Evolutionary conservation across 2,113 vertebrate species (phyloP), one percentile per base, ranked within the genome.

Genomic region (Zeus faber): DNA sequence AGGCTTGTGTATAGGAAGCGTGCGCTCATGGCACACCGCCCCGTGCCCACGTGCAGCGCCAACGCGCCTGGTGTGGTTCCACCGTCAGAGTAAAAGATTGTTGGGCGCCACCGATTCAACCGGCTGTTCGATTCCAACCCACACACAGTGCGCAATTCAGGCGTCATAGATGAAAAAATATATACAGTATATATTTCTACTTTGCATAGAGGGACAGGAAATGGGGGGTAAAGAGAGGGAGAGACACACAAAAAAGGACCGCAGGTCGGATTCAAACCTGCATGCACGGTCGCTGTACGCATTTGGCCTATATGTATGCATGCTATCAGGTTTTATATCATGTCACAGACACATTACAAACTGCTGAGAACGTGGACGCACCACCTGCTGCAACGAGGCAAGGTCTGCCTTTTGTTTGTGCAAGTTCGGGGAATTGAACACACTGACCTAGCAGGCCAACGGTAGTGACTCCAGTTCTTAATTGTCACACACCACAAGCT

Each of bases 351-450:
- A n/a, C n/a, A n/a, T n/a, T n/a, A n/a, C n/a, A n/a, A n/a, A n/a
- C n/a, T n/a, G n/a, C n/a, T n/a, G n/a, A n/a, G n/a, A n/a, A n/a
- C 61, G 8, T 11, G 18, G 21, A 50, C 6, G 35, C 62, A 10
- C 53, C 18, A 75, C 53, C 66, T 25, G 61, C 63, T 71, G 40
- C 8, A 1, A 23, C 16, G 27, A 74, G 77, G 76, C 78, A 83
- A 86, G 82, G 84, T 66, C 65, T 63, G 45, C 21, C 50, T 54
- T 76, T 77, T 76, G 67, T 75, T 60, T 65, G 54, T 27, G 33
- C 39, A 68, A 74, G 74, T 65, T n/a, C 57, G 31, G 67, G 65
- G 57, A 77, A 79, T 70, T 61, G 52, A 65, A 63, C 65, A 65
- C 17, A 17, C 3, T 73, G 61, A 66, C 57, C 52, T 43, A 29